Conservation (phyloP, 2,888 invertebrate genomes). For the Vannuccia rotundouncinata region DNA sequence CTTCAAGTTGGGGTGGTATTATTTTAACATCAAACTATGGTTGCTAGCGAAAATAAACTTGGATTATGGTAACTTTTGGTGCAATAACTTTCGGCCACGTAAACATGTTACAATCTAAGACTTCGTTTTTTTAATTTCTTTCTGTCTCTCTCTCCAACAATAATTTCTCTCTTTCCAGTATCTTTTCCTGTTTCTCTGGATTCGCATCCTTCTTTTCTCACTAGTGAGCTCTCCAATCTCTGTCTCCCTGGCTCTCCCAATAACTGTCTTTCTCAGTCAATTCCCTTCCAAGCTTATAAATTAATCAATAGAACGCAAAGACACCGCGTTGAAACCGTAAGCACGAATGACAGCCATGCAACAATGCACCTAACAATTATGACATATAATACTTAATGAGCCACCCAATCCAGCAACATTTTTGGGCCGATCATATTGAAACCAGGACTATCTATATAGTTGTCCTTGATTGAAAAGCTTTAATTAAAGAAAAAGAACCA, state of each 20-base stretch:
- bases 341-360: background rate
- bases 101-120: background rate
- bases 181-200: background rate
- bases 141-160: background rate
- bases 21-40: background rate
- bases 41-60: background rate
- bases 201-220: background rate
- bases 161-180: background rate
- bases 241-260: background rate
- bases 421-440: too few species aligned
- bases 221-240: background rate
- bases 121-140: background rate
- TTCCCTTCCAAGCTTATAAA: too few species aligned
- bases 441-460: too few species aligned
- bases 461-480: too few species aligned
- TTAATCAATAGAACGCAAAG: background rate
- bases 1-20: too few species aligned
- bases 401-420: too few species aligned
- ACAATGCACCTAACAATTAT: background rate
- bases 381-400: too few species aligned
- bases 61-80: background rate
- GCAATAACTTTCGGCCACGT: background rate
- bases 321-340: background rate
- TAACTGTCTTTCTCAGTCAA: too few species aligned
- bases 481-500: too few species aligned